Conservation (phyloP, 92 coral and sea anemone species). For the Zoanthus solanderi region DNA sequence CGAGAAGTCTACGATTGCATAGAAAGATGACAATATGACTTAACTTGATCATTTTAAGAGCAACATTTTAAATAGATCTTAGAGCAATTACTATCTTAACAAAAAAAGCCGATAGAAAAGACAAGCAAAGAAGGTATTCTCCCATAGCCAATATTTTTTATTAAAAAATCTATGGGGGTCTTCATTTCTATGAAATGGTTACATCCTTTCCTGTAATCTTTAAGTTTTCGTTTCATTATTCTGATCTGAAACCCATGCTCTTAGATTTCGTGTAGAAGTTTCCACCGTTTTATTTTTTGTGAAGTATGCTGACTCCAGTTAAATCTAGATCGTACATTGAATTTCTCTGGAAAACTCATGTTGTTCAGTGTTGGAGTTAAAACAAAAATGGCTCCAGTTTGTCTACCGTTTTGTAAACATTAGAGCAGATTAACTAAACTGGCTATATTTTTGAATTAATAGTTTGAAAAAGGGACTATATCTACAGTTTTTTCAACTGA, state of each 20-base stretch:
- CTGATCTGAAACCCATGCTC: not conserved
- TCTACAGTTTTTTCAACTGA: too few relatives aligned
- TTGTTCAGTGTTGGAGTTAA: not conserved
- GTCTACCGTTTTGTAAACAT: not conserved
- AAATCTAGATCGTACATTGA: not conserved
- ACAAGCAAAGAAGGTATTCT: not conserved
- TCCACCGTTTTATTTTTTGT: not conserved
- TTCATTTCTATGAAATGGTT: not conserved
- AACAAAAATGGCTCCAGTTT: constrained; percentile 4
- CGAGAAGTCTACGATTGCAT: not conserved
- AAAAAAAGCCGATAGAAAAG: not conserved
- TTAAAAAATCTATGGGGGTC: not conserved
- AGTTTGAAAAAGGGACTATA: not conserved
- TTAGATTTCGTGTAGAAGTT: not conserved
- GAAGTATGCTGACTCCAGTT: not conserved
- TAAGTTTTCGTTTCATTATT: not conserved
- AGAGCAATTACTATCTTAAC: not conserved
- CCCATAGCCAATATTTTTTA: constrained; percentile 4
- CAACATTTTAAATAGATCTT: not conserved
- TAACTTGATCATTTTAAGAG: not conserved
- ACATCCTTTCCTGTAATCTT: not conserved
- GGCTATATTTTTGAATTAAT: not conserved
- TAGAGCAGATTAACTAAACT: too few relatives aligned
- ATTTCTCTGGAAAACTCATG: not conserved
- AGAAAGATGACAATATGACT: not conserved